Base-by-base conservation (phyloP, 1,140 invertebrate genomes). In the Papilio xuthus region DNA sequence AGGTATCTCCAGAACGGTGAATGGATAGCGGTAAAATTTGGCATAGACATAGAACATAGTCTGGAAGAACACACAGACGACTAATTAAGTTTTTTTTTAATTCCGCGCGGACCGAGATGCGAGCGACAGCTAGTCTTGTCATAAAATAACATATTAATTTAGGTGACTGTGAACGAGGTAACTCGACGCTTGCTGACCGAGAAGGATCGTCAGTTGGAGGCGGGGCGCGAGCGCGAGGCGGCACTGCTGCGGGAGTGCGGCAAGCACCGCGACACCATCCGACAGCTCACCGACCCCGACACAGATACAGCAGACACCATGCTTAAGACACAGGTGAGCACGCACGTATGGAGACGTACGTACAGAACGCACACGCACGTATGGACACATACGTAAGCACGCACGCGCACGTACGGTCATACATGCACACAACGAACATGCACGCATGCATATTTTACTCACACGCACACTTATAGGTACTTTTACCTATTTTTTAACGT, bases 151-250 rank as follows among this genome's bases (percentile, higher is more conserved):
- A 60, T 67, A 4, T 37, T 32, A 60, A 78, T 69, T 9, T 3
- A 92, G 87, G 83, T 89, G 41, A 84, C 88, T 32, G 94, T 96
- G 74, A 96, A 95, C 89, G 95, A 97, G 88, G 94, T 95, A 20
- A 92, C 96, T 10, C 95, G 95, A 44, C 94, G 95, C 56, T 94
- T 97, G 18, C 88, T 96, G 9, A 95, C 96, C 28, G 97, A 97
- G 71, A 97, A 97, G 88, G 96, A 97, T 78, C 93, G 94, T 26
- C 95, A 97, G 83, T 92, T 98, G 79, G 96, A 97, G 56, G 89
- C 95, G 73, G 90, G 96, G n/a, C 95, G 95, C n/a, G 93, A 95
- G 56, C 94, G 96, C 47, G 96, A 97, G 84, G 90, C 91, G 2
- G 86, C 94, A 71, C 85, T 97, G 3, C 87, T 93, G 1, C 94